Conservation (phyloP, 64 coral and sea anemone genomes). For the Stylophora pistillata region DNA sequence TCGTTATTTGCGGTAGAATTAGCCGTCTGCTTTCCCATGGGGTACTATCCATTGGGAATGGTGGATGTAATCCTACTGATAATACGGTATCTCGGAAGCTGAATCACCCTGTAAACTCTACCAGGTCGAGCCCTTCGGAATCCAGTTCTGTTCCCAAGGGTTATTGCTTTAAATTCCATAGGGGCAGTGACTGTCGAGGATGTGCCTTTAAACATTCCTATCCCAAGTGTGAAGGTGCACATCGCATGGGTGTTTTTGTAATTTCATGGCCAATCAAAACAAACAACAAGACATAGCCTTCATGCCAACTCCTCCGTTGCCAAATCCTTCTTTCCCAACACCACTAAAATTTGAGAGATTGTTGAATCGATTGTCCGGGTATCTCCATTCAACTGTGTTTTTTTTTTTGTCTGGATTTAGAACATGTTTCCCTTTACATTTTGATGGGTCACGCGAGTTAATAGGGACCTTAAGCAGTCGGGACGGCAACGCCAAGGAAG, state of each 20-base stretch:
- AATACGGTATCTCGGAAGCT: too few relatives aligned
- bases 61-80: too few relatives aligned
- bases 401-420: conserved; percentile 16
- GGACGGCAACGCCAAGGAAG: too few relatives aligned
- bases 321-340: conserved; percentile 1
- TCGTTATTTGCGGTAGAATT: too few relatives aligned
- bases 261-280: conserved; percentile 17
- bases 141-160: conserved; percentile 1
- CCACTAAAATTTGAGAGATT: conserved; percentile 28
- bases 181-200: neutral
- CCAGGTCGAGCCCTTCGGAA: neutral
- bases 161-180: conserved; percentile 22
- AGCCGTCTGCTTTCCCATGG: too few relatives aligned
- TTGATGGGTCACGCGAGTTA: too few relatives aligned
- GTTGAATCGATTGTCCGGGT: too few relatives aligned
- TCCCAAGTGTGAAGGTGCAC: conserved; percentile 36
- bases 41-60: too few relatives aligned
- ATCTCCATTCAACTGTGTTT: neutral
- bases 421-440: neutral
- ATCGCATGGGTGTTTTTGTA: conserved; percentile 6
- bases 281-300: neutral
- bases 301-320: neutral
- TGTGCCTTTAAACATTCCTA: conserved; percentile 34
- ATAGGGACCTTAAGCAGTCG: too few relatives aligned
- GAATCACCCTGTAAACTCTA: too few relatives aligned